phyloP scores from a whole-genome alignment of 2,888 invertebrate species.

The Helicoverpa assulta region DNA sequence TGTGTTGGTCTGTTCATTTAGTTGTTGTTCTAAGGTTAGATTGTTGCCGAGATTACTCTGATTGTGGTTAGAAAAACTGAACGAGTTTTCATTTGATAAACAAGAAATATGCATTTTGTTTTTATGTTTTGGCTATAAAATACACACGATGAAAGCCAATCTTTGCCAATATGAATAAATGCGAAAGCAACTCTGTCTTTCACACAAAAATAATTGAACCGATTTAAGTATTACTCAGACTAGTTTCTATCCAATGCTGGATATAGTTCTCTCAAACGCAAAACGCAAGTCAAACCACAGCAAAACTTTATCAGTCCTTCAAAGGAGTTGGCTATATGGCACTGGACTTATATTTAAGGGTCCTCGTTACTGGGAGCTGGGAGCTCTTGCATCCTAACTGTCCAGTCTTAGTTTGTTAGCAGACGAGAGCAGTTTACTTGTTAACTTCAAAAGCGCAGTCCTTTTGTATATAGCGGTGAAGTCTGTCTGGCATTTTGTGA shows the following conservation, averaged over 20 bases:
- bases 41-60: conserved; percentile 41
- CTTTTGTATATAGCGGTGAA: not conserved
- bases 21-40: conserved; percentile 39
- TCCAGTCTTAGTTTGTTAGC: not conserved
- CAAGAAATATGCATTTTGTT: not conserved
- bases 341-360: not conserved
- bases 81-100: not conserved
- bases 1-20: conserved; percentile 31
- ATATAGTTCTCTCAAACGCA: too few relatives aligned
- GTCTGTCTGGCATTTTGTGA: not conserved
- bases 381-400: not conserved
- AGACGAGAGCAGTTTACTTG: conserved; percentile 25
- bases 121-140: not conserved
- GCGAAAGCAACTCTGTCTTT: too few relatives aligned
- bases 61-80: conserved; percentile 10
- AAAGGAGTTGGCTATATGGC: not conserved
- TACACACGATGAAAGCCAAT: not conserved
- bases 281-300: not conserved
- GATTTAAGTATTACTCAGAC: too few relatives aligned
- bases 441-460: conserved; percentile 5
- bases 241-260: too few relatives aligned
- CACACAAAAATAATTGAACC: too few relatives aligned
- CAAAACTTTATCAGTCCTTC: not conserved
- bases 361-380: not conserved
- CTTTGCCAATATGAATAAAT: too few relatives aligned